Conservation (phyloP, 2,797 vertebrate species). For the Cuniculus paca region DNA sequence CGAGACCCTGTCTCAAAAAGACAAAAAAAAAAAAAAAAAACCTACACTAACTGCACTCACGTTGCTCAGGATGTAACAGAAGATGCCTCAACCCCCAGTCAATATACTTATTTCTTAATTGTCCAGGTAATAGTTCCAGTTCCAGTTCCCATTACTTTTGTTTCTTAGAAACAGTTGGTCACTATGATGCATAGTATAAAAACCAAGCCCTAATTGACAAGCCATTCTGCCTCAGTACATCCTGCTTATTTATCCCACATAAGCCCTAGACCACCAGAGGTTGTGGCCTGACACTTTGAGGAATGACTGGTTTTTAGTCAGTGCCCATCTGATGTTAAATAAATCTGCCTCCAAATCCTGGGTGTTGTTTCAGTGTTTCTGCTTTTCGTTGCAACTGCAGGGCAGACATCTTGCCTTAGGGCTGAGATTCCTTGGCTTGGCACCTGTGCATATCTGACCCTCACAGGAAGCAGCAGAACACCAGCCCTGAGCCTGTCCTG, state of each 20-base stretch:
- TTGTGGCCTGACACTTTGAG: background rate
- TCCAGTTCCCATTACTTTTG: background rate
- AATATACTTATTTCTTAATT: background rate
- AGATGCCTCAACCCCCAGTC: background rate
- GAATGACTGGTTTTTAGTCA: background rate
- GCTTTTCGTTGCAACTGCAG: background rate
- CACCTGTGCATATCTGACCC: background rate
- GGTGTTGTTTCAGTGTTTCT: background rate
- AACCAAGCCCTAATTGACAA: background rate
- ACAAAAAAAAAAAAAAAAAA: no score
- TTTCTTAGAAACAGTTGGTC: background rate
- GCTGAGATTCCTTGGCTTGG: background rate
- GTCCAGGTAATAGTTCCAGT: background rate
- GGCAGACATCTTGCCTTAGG: background rate
- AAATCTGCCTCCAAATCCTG: background rate
- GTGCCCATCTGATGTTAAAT: background rate
- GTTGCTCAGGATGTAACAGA: background rate
- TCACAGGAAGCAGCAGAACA: background rate
- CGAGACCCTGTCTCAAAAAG: no score
- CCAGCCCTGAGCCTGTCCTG: background rate
- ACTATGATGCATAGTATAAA: background rate
- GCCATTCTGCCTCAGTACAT: background rate
- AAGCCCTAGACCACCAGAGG: background rate
- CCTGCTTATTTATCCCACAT: background rate
- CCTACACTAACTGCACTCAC: rapidly evolving